These are phyloP conservation scores for Rhinophrynus dorsalis DNA, from an alignment of 2,797 vertebrate genomes.

Conservation along the genomic window DNA sequence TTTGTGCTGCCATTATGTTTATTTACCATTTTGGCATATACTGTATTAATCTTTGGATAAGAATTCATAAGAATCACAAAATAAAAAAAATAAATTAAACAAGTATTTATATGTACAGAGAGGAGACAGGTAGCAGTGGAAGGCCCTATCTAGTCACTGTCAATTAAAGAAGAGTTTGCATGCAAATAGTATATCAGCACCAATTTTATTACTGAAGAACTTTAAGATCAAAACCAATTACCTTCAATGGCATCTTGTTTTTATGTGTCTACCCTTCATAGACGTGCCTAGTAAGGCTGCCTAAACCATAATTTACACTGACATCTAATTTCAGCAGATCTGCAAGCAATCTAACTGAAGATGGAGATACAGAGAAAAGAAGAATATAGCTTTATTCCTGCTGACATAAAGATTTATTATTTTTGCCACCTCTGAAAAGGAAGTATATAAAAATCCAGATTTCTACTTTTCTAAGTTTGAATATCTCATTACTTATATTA, in stretches of 20 bases:
- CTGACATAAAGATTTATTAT: conserved; percentile 72
- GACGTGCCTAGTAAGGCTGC: conserved; percentile 69
- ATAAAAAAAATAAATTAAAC: conserved; percentile 28
- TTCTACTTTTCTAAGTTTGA: conserved; percentile 55
- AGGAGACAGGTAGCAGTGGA: conserved; percentile 40
- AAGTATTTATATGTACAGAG: conserved; percentile 28
- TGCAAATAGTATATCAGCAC: conserved; percentile 83
- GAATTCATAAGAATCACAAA: neutral
- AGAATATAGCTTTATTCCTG: conserved; percentile 69
- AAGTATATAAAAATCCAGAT: conserved; percentile 56
- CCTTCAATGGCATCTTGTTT: conserved; percentile 77
- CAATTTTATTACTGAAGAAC: conserved; percentile 78
- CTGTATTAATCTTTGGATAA: no score
- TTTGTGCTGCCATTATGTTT: no score
- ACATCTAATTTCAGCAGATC: conserved; percentile 85
- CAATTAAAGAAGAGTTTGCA: conserved; percentile 71
- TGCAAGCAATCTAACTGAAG: conserved; percentile 81
- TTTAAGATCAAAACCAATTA: conserved; percentile 85
- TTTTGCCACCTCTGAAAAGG: conserved; percentile 65
- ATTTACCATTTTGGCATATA: no score
- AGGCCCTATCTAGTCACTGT: conserved; percentile 57
- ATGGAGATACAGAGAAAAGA: conserved; percentile 67
- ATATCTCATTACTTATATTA: conserved; percentile 69
- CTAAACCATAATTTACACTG: conserved; percentile 85
- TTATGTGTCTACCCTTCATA: conserved; percentile 73